A percentile compares a stretch with the other conserved stretches of the same genome.
Conservation (phyloP, 1,140 invertebrate genomes). For the Eurytemora carolleeae region DNA sequence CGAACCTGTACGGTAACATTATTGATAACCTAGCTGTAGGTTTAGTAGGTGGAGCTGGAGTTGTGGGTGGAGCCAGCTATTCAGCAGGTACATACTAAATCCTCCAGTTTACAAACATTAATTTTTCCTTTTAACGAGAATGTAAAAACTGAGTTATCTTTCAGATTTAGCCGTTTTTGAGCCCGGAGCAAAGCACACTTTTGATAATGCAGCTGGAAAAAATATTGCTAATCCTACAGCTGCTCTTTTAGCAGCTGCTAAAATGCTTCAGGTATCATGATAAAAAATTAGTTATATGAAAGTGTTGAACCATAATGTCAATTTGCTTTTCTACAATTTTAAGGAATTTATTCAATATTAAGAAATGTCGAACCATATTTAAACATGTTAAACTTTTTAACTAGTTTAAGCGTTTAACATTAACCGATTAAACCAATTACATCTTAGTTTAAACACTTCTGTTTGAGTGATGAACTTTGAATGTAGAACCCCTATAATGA, state of each 20-base stretch:
- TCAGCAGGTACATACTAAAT: conserved; percentile 61
- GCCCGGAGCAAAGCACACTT: conserved; percentile 77
- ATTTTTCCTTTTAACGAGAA: not conserved
- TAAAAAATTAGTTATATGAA: conserved; percentile 41
- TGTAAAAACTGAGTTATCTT: too few species aligned
- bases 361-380: conserved; percentile 55
- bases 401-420: conserved; percentile 28
- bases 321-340: too few species aligned
- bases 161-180: conserved; percentile 12
- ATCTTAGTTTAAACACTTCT: not conserved
- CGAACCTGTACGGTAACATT: conserved; percentile 96
- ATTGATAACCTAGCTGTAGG: conserved; percentile 90
- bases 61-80: conserved; percentile 41
- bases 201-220: conserved; percentile 85
- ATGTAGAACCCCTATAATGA: not conserved
- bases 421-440: not conserved
- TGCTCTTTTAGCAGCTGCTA: conserved; percentile 82
- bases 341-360: too few species aligned
- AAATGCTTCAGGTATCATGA: conserved; percentile 71
- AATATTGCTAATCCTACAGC: conserved; percentile 98
- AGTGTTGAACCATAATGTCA: too few species aligned
- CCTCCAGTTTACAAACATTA: not conserved
- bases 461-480: too few species aligned
- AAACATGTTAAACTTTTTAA: conserved; percentile 67
- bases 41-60: conserved; percentile 88